Base-by-base conservation (phyloP, 1,140 invertebrate genomes). In the Stenopsyche tienmushanensis region DNA sequence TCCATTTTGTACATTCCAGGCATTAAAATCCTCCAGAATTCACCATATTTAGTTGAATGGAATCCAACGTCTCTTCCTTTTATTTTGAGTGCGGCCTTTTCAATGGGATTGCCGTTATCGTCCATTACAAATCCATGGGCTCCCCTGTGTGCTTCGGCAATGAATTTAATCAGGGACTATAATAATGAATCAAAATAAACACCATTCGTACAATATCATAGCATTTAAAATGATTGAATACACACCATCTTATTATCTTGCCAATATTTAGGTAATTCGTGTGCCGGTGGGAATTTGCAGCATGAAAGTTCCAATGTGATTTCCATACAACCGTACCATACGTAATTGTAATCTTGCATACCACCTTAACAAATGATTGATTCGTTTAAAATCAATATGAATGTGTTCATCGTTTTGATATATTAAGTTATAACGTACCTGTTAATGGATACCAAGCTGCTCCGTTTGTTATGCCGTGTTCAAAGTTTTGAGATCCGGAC, bases 261-360 rank as follows among this genome's bases (percentile, higher is more conserved):
- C 97, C 97, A 99, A 77, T 96, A 97, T 70, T 90, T 88, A 7
- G 88, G 86, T 18, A 99, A 79, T 73, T 96, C 88, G 57, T 87
- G 84, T 1, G 89, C 88, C 1, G 86, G 86, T 0, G 97, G 97
- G 79, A 91, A 98, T 81, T 99, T 99, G 79, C 93, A 96, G 80
- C 97, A 99, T 0, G 95, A 96, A 49, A 99, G 85, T 77, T 99
- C 97, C 34, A 99, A 79, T 0, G 97, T 99, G 15, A 99, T 88
- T 82, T 99, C 97, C 92, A 99, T 98, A 76, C 95, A 97, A 49
- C 96, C 97, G 73, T 94, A 95, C 88, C 93, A 93, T 10, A 98
- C 85, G 75, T 99, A 99, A 78, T 99, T 99, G 80, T 93, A 99
- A 76, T 99, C 97, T 82, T 99, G 96, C 92, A 94, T 93, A 15